Evolutionary conservation across 2,888 invertebrate genomes (phyloP).

Genomic region (Hirtodrosophila histrioides): DNA sequence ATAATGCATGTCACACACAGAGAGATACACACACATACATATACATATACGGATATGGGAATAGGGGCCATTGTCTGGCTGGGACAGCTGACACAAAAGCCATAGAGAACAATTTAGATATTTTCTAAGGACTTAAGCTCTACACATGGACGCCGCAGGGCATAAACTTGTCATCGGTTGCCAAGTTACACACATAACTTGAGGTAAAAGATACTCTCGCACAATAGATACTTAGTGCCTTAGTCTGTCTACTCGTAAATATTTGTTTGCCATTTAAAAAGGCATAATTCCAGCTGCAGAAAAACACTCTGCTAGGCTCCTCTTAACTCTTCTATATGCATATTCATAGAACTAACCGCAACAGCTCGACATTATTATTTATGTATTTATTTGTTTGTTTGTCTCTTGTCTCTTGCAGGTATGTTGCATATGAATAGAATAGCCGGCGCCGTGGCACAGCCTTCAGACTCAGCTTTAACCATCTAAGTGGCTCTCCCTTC

Average conservation of each 20-base stretch:
- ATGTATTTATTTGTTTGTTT: slow-evolving; percentile 51
- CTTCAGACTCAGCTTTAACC: slow-evolving; percentile 27
- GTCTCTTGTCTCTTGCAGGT: slow-evolving; percentile 63
- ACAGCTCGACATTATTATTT: slow-evolving; percentile 63
- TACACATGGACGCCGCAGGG: slow-evolving; percentile 48
- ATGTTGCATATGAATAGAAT: slow-evolving; percentile 30
- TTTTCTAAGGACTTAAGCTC: slow-evolving; percentile 74
- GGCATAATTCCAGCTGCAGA: slow-evolving; percentile 59
- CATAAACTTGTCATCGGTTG: slow-evolving; percentile 68
- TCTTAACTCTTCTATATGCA: slow-evolving; percentile 41
- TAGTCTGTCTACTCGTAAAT: slow-evolving; percentile 10
- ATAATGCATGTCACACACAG: slow-evolving; percentile 72
- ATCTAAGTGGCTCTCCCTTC: slow-evolving; percentile 31
- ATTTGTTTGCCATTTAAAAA: slow-evolving; percentile 75
- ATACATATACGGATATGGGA: slow-evolving; percentile 8
- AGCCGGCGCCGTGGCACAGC: slow-evolving; percentile 1
- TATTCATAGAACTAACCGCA: slow-evolving; percentile 68
- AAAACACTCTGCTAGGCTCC: slow-evolving; percentile 19
- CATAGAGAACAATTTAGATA: slow-evolving; percentile 77
- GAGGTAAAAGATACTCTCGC: slow-evolving; percentile 26
- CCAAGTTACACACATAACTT: slow-evolving; percentile 40
- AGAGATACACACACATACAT: slow-evolving; percentile 42
- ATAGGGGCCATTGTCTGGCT: slow-evolving; percentile 55
- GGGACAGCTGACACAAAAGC: slow-evolving; percentile 75
- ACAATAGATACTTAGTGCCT: slow-evolving; percentile 18